Base-by-base conservation (phyloP, 1,140 invertebrate species). In the Pogonomyrmex barbatus region DNA sequence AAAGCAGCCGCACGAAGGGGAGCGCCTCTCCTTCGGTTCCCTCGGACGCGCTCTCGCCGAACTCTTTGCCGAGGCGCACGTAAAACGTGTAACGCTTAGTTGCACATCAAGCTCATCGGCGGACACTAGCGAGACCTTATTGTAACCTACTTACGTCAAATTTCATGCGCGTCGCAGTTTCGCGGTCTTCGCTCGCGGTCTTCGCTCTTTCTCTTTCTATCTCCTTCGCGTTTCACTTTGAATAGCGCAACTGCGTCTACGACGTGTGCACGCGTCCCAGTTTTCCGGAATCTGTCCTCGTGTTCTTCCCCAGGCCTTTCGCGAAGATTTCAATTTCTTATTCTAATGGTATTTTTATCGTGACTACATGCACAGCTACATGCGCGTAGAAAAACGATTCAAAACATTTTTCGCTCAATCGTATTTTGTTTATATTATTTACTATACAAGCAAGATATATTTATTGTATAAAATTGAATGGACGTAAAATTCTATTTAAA, bases 81-180 rank as follows among this genome's bases (percentile, higher is more conserved):
- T 82, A 71, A 82, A 82, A 58, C 36, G 79, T 17, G 50, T 68
- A 73, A 83, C 79, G 79, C 79, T 83, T 60, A 83, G 79, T 5
- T 83, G 79, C 79, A 83, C 68, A 83, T 83, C 68, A 73, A 73
- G 68, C 79, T 75, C 79, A 83, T 83, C 79, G 39, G 17, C 42
- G 68, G 79, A 75, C 67, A 83, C 56, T n/a, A 58, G 67, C 24
- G 52, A 81, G 78, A 81, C 70, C 75, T 60, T 83, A 73, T 83
- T 83, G 14, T 83, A 83, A 75, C 68, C 79, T 50, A 83, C 70
- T 83, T 73, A 60, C 79, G 54, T 75, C 52, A 54, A 73, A 83
- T 83, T 83, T 83, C 79, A 83, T 54, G 65, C 62, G 45, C 33
- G 24, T 39, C 76, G 33, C 39, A 12, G 30, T 4, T 54, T 75